These are phyloP conservation scores for Atlantisia rogersi DNA, from an alignment of 2,113 vertebrate species.

Conservation along the genomic window DNA sequence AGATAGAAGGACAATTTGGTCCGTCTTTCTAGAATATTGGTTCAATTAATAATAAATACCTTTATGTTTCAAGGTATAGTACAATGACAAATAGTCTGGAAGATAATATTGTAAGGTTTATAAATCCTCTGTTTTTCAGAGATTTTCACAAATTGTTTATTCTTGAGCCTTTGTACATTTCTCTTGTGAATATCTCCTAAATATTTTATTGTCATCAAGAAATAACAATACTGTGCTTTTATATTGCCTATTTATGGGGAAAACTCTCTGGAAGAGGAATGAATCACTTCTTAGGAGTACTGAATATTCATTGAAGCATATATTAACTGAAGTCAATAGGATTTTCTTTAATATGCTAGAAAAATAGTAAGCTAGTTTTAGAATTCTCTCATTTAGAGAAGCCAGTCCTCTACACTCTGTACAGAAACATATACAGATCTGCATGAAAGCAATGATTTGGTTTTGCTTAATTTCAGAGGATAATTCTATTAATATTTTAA, in stretches of 20 bases:
- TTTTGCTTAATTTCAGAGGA: not conserved
- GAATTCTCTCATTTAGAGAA: not conserved
- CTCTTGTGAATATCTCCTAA: not conserved
- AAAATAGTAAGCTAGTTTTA: not conserved
- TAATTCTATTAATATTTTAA: not conserved
- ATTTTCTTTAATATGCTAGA: not conserved
- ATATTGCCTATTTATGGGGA: not conserved
- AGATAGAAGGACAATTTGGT: not conserved
- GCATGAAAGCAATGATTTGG: not conserved
- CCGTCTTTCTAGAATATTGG: not conserved
- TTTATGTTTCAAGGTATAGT: not conserved
- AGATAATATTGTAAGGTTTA: not conserved
- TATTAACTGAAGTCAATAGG: not conserved
- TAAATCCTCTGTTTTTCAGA: not conserved
- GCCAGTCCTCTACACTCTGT: not conserved
- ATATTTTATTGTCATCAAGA: not conserved
- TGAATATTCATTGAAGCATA: not conserved
- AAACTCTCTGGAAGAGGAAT: not conserved
- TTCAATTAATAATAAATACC: not conserved
- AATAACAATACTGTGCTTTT: not conserved
- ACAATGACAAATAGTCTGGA: not conserved
- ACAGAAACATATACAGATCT: not conserved
- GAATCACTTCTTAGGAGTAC: not conserved
- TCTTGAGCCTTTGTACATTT: not conserved
- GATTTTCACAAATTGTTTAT: not conserved